A percentile compares a stretch with the other conserved stretches of the same genome.
These are phyloP conservation scores for Ectemnius cavifrons DNA, from an alignment of 2,888 invertebrate species.

Conservation along the genomic window DNA sequence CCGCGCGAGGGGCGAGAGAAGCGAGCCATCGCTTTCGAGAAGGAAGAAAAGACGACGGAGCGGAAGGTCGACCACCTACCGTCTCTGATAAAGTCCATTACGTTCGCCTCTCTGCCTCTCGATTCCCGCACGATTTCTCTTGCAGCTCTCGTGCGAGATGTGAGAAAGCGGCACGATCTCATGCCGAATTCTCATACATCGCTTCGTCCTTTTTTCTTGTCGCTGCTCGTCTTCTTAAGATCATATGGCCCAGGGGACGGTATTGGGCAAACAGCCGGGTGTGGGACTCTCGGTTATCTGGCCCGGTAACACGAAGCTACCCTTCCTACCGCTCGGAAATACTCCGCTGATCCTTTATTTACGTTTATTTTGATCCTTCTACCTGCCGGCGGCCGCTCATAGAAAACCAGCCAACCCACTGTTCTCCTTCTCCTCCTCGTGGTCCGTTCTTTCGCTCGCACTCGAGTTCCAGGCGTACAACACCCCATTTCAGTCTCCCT, in stretches of 20 bases:
- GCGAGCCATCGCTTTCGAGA: slow-evolving; percentile 16
- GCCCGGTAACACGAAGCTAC: neutral
- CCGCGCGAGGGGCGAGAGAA: slow-evolving; percentile 23
- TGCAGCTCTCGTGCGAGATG: slow-evolving; percentile 23
- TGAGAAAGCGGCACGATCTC: neutral
- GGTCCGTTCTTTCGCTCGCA: neutral
- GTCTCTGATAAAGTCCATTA: slow-evolving; percentile 69
- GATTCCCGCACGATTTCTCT: slow-evolving; percentile 49
- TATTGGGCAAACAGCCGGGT: neutral
- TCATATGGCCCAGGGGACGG: neutral
- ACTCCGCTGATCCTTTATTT: slow-evolving; percentile 51
- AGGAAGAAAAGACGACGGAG: slow-evolving; percentile 33
- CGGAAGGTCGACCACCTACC: slow-evolving; percentile 67
- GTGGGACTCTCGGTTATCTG: too few species aligned
- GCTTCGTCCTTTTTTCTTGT: slow-evolving; percentile 10
- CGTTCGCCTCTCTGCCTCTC: slow-evolving; percentile 46
- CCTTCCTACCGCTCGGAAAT: slow-evolving; percentile 20
- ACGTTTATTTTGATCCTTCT: slow-evolving; percentile 57
- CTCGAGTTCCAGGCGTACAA: slow-evolving; percentile 11
- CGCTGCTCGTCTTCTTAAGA: slow-evolving; percentile 48
- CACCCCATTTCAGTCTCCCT: slow-evolving; percentile 16
- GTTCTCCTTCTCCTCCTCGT: neutral
- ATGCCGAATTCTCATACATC: slow-evolving; percentile 18
- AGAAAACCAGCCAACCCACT: slow-evolving; percentile 1
- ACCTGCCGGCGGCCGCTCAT: slow-evolving; percentile 32